Evolutionary conservation across 2,888 invertebrate genomes (phyloP), one percentile per base, ranked within the genome.

Genomic region (Troides aeacus): DNA sequence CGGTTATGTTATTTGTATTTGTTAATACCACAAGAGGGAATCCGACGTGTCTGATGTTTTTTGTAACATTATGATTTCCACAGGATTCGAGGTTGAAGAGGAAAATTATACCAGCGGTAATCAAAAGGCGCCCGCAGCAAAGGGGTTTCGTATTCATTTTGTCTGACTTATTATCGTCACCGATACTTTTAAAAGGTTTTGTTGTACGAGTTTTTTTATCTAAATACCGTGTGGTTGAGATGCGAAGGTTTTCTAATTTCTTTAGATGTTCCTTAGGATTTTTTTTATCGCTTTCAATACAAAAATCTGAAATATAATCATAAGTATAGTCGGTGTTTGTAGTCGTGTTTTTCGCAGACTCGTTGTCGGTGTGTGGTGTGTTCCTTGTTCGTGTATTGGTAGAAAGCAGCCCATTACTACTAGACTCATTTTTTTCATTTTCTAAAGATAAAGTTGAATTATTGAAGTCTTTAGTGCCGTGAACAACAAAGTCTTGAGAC

Each of bases 31-130:
- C 42, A 17, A 58, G n/a, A 23, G 68, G 63, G 2, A 60, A 39
- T 57, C 21, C 15, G 17, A 61, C n/a, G 18, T 57, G 39, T n/a
- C 15, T n/a, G 5, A 39, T 23, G 21, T 17, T 17, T 21, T 36
- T 10, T 8, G n/a, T 23, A 12, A 57, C 53, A 56, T 39, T 64
- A 46, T 62, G 63, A 6, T 53, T 39, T 12, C 24, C 75, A 75
- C 56, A 72, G 24, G 12, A 64, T 66, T 61, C 24, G 17, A 30
- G 23, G 30, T 57, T 62, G 53, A 24, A 62, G 39, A 62, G 57
- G 57, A 67, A 39, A n/a, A 67, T 62, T 30, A 62, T 17, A n/a
- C 62, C 61, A 21, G 56, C 62, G 7, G 62, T 57, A 10, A 67
- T 39, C 56, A 66, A 53, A 12, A 67, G 6, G 8, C 53, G 62